Conservation (phyloP, 2,113 vertebrate species). For the Macquaria australasica region DNA sequence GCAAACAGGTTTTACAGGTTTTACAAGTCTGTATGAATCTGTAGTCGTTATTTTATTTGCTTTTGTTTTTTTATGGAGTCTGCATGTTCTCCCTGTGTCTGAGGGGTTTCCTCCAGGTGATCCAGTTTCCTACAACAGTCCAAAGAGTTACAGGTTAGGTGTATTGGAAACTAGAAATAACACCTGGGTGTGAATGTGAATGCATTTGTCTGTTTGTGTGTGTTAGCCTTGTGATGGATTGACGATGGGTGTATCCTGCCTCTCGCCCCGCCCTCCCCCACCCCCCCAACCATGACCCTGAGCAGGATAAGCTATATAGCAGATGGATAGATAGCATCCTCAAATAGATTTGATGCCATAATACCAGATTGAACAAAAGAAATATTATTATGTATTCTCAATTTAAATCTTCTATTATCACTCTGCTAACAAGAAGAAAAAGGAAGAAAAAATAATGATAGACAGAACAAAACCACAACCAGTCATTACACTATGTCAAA, state of each 20-base stretch:
- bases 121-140: constrained; percentile 6
- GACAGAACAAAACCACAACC: constrained; percentile 9
- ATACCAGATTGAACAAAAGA: constrained; percentile 5
- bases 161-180: neutral
- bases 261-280: neutral
- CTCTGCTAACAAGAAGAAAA: constrained; percentile 22
- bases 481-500: constrained; percentile 42
- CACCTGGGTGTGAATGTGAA: neutral
- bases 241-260: constrained; percentile 1
- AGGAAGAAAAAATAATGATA: neutral
- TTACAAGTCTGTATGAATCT: neutral
- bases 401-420: neutral
- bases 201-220: constrained; percentile 17
- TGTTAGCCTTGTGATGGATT: constrained; percentile 35
- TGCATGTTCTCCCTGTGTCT: neutral
- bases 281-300: constrained; percentile 1
- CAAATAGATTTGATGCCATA: constrained; percentile 20
- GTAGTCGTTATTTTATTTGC: neutral
- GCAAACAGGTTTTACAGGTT: neutral
- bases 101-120: neutral
- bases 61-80: neutral
- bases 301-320: constrained; percentile 9
- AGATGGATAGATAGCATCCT: constrained; percentile 21
- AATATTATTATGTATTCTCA: neutral
- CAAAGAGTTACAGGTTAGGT: neutral